These are phyloP conservation scores for Tipula lateralis DNA, from an alignment of 2,888 invertebrate species.

Conservation along the genomic window DNA sequence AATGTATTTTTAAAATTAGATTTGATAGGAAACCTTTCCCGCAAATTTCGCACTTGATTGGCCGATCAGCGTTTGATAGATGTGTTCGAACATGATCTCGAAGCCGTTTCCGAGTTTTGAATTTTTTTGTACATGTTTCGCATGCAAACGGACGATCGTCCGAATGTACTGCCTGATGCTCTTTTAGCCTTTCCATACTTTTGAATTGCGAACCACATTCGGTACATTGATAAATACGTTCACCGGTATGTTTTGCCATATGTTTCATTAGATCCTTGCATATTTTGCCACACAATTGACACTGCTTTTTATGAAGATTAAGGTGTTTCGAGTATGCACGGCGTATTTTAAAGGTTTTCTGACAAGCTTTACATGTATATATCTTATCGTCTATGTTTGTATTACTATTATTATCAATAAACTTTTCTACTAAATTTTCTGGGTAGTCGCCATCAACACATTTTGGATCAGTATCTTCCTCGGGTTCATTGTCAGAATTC, in stretches of 20 bases:
- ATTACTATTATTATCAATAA: background rate
- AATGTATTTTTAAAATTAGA: background rate
- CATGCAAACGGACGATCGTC: background rate
- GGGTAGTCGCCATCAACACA: background rate
- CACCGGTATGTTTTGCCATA: constrained; percentile 4
- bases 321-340: background rate
- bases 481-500: background rate
- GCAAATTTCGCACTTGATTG: constrained; percentile 4
- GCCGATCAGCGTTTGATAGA: background rate
- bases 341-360: background rate
- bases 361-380: background rate
- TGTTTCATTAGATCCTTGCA: background rate
- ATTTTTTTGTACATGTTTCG: background rate
- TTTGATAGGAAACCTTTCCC: background rate
- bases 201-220: background rate
- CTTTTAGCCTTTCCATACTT: background rate
- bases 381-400: background rate
- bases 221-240: background rate
- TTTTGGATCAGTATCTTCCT: background rate
- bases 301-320: background rate
- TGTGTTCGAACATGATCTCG: background rate
- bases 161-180: background rate
- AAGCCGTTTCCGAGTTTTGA: background rate
- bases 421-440: background rate
- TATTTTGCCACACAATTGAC: background rate